Evolutionary conservation across 2,113 vertebrate species (phyloP).

Genomic region (Chitala chitala): DNA sequence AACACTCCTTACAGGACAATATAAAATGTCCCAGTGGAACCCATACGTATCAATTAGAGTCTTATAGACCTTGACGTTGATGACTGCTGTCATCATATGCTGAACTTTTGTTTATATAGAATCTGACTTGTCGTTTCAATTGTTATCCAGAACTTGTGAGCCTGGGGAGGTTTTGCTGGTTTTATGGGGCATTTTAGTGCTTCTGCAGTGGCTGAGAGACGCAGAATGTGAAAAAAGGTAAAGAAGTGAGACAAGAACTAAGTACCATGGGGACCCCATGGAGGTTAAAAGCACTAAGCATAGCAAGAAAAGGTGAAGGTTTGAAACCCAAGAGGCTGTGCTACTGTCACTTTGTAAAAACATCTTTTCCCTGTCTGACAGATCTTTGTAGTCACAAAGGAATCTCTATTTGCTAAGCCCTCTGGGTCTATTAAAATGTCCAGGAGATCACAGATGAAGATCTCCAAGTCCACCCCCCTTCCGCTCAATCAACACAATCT

Average conservation of each 20-base stretch:
- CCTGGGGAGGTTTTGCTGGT: background rate
- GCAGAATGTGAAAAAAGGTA: background rate
- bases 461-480: no score
- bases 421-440: background rate
- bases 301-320: background rate
- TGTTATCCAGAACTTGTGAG: background rate
- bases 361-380: background rate
- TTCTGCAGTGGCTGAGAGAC: background rate
- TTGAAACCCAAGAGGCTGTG: background rate
- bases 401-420: background rate
- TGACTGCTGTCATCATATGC: background rate
- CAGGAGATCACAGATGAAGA: background rate
- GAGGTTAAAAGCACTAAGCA: background rate
- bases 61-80: no score
- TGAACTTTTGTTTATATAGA: background rate
- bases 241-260: background rate
- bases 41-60: no score
- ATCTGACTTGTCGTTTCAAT: background rate
- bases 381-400: background rate
- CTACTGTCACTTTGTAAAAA: background rate
- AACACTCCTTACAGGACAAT: no score
- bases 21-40: no score
- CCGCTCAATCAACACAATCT: no score
- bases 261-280: background rate
- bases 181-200: background rate